These are phyloP conservation scores for Drosophila rellima DNA, from an alignment of 2,888 invertebrate genomes.

Conservation along the genomic window DNA sequence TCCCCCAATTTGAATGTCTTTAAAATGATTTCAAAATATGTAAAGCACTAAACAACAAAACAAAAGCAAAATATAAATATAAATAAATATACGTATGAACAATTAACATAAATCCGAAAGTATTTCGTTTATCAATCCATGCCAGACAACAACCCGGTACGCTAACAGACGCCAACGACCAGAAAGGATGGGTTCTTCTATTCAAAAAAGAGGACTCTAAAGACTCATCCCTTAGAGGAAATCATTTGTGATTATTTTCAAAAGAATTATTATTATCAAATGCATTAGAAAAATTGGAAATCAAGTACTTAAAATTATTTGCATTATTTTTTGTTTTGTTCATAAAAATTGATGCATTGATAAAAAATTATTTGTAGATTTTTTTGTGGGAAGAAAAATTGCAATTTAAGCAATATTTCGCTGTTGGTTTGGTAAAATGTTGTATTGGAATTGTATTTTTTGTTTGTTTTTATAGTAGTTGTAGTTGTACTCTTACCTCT, in stretches of 20 bases:
- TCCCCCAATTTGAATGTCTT: conserved; percentile 2
- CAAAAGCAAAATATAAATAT: conserved; percentile 38
- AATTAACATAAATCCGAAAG: conserved; percentile 36
- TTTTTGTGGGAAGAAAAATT: conserved; percentile 55
- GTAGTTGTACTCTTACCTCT: conserved; percentile 85
- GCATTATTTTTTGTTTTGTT: conserved; percentile 12
- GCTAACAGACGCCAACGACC: conserved; percentile 35
- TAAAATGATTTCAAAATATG: conserved; percentile 21
- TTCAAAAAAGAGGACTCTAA: conserved; percentile 33
- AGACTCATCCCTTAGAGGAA: conserved; percentile 29
- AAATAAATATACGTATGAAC: conserved; percentile 28
- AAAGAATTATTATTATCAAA: conserved; percentile 33
- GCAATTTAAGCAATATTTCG: conserved; percentile 46
- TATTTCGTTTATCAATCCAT: conserved; percentile 33
- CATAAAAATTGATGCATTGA: conserved; percentile 45
- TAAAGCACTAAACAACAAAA: conserved; percentile 35
- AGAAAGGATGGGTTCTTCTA: conserved; percentile 33
- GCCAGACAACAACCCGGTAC: conserved; percentile 30
- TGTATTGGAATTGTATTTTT: conserved; percentile 43
- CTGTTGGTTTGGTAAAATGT: conserved; percentile 42
- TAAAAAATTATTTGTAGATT: conserved; percentile 59
- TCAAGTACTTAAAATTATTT: conserved; percentile 56
- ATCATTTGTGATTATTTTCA: conserved; percentile 30
- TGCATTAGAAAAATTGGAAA: conserved; percentile 54
- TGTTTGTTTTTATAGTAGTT: conserved; percentile 58